Conservation (phyloP, 1,140 invertebrate genomes). For the Choristoneura fumiferana region DNA sequence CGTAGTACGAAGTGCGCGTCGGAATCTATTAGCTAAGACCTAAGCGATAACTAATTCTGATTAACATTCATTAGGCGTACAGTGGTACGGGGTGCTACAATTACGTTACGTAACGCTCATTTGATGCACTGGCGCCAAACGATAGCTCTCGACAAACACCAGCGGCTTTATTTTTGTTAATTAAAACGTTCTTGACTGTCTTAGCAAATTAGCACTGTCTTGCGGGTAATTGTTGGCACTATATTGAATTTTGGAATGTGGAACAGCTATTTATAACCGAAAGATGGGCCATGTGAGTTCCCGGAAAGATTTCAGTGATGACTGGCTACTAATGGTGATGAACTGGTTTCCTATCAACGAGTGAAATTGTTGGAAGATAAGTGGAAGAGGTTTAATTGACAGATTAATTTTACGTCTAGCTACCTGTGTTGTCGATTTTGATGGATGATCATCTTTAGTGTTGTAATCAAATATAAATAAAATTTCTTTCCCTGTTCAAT, state of each 20-base stretch:
- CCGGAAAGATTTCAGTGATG: neutral
- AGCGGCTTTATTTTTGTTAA: slow-evolving; percentile 58
- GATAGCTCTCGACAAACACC: slow-evolving; percentile 52
- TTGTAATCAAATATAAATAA: too few species aligned
- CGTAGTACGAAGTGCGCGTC: neutral
- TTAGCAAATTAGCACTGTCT: slow-evolving; percentile 26
- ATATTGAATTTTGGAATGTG: slow-evolving; percentile 51
- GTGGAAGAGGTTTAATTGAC: too few species aligned
- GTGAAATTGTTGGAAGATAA: too few species aligned
- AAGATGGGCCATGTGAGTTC: slow-evolving; percentile 23
- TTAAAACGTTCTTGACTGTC: slow-evolving; percentile 45
- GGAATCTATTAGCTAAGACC: neutral
- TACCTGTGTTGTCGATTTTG: too few species aligned
- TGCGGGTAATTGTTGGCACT: slow-evolving; percentile 48
- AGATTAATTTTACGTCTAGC: too few species aligned
- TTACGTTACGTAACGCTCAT: slow-evolving; percentile 19
- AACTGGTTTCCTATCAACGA: too few species aligned
- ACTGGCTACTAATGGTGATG: too few species aligned
- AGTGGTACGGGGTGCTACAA: slow-evolving; percentile 18
- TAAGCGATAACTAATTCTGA: slow-evolving; percentile 10
- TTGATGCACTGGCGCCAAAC: slow-evolving; percentile 49
- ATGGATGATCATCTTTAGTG: too few species aligned
- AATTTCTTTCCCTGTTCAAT: too few species aligned
- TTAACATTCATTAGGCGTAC: slow-evolving; percentile 14
- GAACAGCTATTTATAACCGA: slow-evolving; percentile 50